Evolutionary conservation across 2,113 vertebrate species (phyloP).

Genomic region (Myotis yumanensis): DNA sequence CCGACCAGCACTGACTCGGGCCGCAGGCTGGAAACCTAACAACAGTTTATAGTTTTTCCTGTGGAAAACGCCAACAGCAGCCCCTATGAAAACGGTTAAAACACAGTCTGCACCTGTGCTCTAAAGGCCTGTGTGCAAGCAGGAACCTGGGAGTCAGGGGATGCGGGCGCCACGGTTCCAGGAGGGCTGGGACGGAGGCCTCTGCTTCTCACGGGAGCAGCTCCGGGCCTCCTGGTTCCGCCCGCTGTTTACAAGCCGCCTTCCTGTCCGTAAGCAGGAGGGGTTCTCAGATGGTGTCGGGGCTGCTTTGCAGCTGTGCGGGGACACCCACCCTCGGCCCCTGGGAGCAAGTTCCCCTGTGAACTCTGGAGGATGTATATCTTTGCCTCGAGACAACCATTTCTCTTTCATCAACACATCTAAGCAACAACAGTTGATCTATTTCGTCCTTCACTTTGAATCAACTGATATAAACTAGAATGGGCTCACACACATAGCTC

Average conservation of each 20-base stretch:
- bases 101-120: neutral
- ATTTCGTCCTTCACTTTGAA: neutral
- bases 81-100: neutral
- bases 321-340: neutral
- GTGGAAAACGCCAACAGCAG: conserved; percentile 49
- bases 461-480: neutral
- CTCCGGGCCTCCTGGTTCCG: neutral
- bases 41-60: neutral
- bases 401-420: neutral
- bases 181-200: too few relatives aligned
- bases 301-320: conserved; percentile 37
- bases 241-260: neutral
- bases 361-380: neutral
- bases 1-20: neutral
- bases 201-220: neutral
- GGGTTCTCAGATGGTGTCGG: neutral
- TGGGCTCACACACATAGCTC: neutral
- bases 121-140: neutral
- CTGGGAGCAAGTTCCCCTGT: neutral
- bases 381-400: neutral
- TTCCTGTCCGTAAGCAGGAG: conserved; percentile 27
- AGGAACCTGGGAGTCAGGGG: neutral
- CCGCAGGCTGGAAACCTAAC: neutral
- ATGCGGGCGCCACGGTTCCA: neutral
- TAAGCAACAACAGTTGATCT: neutral